Conservation (phyloP, 2,797 vertebrate genomes). For the Galaxias olidus region DNA sequence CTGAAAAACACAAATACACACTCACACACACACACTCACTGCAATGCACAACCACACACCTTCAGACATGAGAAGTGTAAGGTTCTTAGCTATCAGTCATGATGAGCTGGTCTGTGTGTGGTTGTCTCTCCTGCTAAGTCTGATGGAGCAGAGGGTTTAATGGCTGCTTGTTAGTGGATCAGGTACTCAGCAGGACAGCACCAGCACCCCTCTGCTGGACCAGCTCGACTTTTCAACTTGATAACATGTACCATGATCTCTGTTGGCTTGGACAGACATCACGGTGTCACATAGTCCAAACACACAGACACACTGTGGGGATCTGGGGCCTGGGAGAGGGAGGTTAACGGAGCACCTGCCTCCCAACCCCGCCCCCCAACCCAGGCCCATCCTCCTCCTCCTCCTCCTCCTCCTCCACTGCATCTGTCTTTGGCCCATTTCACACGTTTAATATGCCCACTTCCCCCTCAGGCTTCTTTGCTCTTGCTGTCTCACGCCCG, state of each 20-base stretch:
- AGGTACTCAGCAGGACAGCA: no score
- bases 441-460: slow-evolving; percentile 53
- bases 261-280: no score
- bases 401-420: slow-evolving; percentile 10
- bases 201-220: no score
- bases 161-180: slow-evolving; percentile 32
- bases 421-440: slow-evolving; percentile 54
- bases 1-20: neutral
- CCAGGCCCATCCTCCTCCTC: neutral
- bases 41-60: slow-evolving; percentile 25
- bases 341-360: no score
- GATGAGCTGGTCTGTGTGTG: slow-evolving; percentile 38
- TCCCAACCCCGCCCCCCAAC: no score
- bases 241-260: no score
- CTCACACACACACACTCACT: neutral
- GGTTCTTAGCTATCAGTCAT: slow-evolving; percentile 41
- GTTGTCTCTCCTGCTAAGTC: slow-evolving; percentile 30
- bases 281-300: no score
- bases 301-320: no score
- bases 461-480: slow-evolving; percentile 25
- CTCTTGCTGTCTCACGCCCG: neutral
- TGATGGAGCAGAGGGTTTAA: slow-evolving; percentile 48
- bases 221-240: no score
- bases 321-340: no score
- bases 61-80: slow-evolving; percentile 34